These are phyloP conservation scores for Geococcyx californianus DNA, from an alignment of 2,113 vertebrate species.

Conservation along the genomic window DNA sequence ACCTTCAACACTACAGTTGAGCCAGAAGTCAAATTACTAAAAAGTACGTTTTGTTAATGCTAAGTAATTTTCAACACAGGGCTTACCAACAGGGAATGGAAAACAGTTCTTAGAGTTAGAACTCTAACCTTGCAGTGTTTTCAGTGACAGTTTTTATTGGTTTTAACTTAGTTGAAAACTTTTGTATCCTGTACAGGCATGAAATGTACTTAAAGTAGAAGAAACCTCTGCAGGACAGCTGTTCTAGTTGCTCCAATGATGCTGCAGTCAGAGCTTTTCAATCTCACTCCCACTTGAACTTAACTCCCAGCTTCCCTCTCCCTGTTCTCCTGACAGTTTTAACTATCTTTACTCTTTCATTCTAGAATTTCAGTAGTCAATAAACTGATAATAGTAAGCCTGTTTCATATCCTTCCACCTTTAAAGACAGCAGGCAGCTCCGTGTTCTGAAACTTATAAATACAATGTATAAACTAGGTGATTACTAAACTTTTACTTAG, in stretches of 20 bases:
- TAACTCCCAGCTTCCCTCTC: not conserved
- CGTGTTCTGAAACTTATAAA: not conserved
- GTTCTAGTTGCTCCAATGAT: not conserved
- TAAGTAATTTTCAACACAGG: not conserved
- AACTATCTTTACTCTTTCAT: not conserved
- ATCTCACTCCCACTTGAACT: not conserved
- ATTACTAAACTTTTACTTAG: constrained; percentile 4
- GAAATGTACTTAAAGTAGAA: not conserved
- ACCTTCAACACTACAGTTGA: not conserved
- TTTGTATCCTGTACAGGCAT: not conserved
- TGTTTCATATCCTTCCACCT: not conserved
- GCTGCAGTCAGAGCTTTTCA: constrained; percentile 21
- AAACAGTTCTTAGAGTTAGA: not conserved
- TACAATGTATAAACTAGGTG: not conserved
- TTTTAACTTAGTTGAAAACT: not conserved
- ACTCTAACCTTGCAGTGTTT: not conserved
- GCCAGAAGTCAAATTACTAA: constrained; percentile 15
- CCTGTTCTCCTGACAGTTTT: not conserved
- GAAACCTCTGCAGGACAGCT: not conserved
- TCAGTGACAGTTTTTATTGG: not conserved
- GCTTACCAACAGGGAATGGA: not conserved
- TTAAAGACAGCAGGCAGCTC: not conserved
- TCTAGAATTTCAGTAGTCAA: not conserved
- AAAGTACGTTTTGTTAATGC: not conserved
- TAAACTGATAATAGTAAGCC: not conserved